phyloP scores from a whole-genome alignment of 2,113 vertebrate genomes.

The Mustela nigripes region DNA sequence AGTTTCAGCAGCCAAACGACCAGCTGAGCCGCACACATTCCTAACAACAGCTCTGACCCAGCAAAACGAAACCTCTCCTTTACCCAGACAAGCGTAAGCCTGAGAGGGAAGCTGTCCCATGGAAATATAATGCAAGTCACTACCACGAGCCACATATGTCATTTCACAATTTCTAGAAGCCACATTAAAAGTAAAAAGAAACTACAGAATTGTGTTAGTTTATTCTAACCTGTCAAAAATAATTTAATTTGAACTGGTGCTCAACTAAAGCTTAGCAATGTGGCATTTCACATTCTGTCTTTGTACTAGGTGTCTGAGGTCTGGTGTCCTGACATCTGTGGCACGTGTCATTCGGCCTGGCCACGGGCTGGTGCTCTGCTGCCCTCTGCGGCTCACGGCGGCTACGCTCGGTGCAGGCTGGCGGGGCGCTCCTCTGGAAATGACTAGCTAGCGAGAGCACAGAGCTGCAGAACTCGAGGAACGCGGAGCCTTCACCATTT shows the following conservation, averaged over 20 bases:
- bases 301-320: background rate
- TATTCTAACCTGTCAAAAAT: background rate
- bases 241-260: background rate
- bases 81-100: background rate
- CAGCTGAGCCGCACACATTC: background rate
- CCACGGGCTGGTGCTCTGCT: background rate
- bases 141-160: background rate
- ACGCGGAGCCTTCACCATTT: rapidly evolving
- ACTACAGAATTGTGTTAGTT: background rate
- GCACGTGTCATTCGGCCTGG: background rate
- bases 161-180: background rate
- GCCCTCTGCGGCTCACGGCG: background rate
- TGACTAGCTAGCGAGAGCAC: rapidly evolving
- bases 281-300: background rate
- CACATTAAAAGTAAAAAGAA: background rate
- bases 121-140: background rate
- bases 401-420: rapidly evolving
- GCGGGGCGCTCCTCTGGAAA: background rate
- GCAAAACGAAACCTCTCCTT: background rate
- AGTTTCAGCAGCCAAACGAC: background rate
- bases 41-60: background rate
- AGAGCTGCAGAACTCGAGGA: rapidly evolving
- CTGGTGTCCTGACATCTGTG: rapidly evolving
- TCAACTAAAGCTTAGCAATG: background rate
- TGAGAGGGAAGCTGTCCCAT: background rate